Base-by-base conservation (phyloP, 2,113 vertebrate species). In the Rhipidura dahli region DNA sequence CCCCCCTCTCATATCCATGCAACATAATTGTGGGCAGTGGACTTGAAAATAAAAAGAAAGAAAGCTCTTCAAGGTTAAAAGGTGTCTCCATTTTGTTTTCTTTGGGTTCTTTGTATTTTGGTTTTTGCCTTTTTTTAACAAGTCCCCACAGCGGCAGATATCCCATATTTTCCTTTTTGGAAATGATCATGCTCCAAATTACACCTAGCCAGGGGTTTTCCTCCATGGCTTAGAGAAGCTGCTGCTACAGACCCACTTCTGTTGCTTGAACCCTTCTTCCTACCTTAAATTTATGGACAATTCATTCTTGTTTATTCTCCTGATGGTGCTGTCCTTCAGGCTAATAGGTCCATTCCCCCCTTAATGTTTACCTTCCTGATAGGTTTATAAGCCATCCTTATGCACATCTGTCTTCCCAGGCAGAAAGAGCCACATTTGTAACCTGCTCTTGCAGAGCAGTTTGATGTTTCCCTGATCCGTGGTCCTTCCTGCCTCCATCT, bases 221-320 rank as follows among this genome's bases (percentile, higher is more conserved):
- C 60, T 78, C 60, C 12, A 1, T 18, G 47, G 7, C 51, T 83
- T 50, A 53, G 39, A 70, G 66, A 72, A 71, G 39, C 39, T 30
- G 23, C 13, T 70, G 31, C 47, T 84, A 18, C n/a, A 70, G 12
- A 33, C 30, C 75, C 20, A 10, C 20, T 93, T 89, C 44, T 64
- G 28, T 44, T 72, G 7, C 24, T 87, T 70, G 53, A 26, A 49
- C 26, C 8, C 57, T 82, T 84, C 69, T 60, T 95, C 51, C 59
- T 53, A 17, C 11, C 63, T 65, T 49, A 39, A 61, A 94, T 94
- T 84, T 85, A 79, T 82, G 37, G 31, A 37, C 44, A 57, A 42
- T 85, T 57, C 18, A 50, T 82, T 87, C 61, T 33, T 87, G 53
- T 89, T 92, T 84, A 75, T 79, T 94, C 77, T 72, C 45, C 44